Conservation (phyloP, 2,113 vertebrate genomes). For the Holacanthus passer region DNA sequence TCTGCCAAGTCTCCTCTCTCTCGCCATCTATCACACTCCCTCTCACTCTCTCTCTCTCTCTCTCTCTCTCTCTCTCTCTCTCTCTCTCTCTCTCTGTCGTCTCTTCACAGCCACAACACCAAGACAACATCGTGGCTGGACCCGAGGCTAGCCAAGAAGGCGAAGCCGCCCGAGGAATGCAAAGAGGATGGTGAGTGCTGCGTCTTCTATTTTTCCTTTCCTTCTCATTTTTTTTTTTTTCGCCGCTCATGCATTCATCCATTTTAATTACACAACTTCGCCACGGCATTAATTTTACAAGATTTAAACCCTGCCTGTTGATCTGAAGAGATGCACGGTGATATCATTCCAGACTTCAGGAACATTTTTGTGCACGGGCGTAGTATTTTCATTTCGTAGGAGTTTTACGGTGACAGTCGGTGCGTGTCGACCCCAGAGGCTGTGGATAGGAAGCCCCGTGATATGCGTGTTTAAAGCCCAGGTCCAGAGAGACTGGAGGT, state of each 20-base stretch:
- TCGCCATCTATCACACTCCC: conserved; percentile 68
- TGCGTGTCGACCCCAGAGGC: background rate
- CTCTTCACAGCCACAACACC: conserved; percentile 98
- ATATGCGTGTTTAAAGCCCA: conserved; percentile 52
- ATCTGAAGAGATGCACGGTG: background rate
- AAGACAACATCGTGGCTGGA: conserved; percentile 99
- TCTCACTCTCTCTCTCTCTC: conserved; percentile 60
- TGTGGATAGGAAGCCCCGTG: conserved; percentile 39
- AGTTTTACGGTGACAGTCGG: background rate
- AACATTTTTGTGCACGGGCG: background rate
- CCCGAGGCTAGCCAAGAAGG: conserved; percentile 98
- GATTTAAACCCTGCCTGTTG: conserved; percentile 35
- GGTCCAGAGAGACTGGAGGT: conserved; percentile 54
- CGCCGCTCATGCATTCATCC: background rate
- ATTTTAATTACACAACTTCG: conserved; percentile 19
- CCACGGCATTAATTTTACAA: conserved; percentile 16
- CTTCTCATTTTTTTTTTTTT: background rate
- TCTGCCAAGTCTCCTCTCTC: conserved; percentile 68
- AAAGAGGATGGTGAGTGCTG: conserved; percentile 95
- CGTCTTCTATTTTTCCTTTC: conserved; percentile 19
- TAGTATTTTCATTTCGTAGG: background rate
- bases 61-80: conserved; percentile 69
- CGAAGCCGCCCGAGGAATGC: conserved; percentile 99
- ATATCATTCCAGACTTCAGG: background rate
- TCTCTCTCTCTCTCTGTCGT: conserved; percentile 67